Base-by-base conservation (phyloP, 2,113 vertebrate species). In the Eulacestoma nigropectus region DNA sequence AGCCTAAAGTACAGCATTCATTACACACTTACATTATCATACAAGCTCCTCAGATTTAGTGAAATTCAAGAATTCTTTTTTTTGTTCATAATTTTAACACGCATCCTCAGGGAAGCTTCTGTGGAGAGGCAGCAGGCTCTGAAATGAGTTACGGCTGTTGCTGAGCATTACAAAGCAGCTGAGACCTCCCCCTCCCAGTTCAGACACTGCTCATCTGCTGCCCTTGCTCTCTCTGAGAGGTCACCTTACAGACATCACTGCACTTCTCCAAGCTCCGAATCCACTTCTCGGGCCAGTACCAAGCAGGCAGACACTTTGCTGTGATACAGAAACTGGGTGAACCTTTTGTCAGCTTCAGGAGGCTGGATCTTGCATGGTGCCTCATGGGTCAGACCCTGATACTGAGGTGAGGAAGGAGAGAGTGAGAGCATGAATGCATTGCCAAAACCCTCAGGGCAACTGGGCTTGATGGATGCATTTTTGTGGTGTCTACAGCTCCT, bases 1-100 rank as follows among this genome's bases (percentile, higher is more conserved):
- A 86, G 8, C n/a, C 47, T 93, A 91, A 96, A 93, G 49, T 88
- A 69, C 39, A 81, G 32, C 44, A 80, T 73, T 90, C 39, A 64
- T 75, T 77, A 47, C 19, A 39, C 23, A 41, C 25, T 70, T 81
- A 30, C 2, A 19, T 13, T 79, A 13, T 53, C 46, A 69, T n/a
- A 56, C 6, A 74, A 88, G 9, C 33, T 84, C 14, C 11, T 16
- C 0, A 0, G 30, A 80, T 86, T 94, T 64, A 74, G 52, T 41
- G 70, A 81, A 92, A 63, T 17, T 42, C 62, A 69, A 14, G 18
- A 74, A 73, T 22, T 70, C 26, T 27, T 39, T 10, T 10, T 75
- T 75, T 18, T 52, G 5, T 41, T 79, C 7, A 0, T 15, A 32
- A 20, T 93, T 94, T 87, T 89, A 57, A 53, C n/a, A 69, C 59